phyloP scores from a whole-genome alignment of 2,888 invertebrate species.

The Lithophane semibrunnea region DNA sequence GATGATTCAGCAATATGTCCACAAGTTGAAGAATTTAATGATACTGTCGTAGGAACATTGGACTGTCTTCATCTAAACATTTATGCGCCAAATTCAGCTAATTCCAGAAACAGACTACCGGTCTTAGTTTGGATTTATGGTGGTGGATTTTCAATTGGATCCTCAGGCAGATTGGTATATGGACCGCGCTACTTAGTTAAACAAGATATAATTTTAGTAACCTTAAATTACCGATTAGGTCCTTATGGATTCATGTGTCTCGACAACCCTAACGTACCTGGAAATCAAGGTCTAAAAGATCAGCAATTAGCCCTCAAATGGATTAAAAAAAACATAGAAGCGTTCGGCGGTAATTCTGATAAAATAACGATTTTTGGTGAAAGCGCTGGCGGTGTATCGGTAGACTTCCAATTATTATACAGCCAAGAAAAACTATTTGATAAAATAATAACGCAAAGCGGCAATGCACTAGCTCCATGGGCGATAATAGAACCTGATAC shows the following conservation, averaged over 20 bases:
- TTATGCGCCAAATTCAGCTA: conserved; percentile 75
- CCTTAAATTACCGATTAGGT: conserved; percentile 79
- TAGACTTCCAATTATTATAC: conserved; percentile 75
- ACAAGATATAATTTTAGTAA: conserved; percentile 78
- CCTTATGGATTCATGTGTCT: conserved; percentile 82
- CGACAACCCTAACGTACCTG: conserved; percentile 74
- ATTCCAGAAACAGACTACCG: conserved; percentile 69
- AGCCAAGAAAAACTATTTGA: conserved; percentile 74
- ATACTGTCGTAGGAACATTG: conserved; percentile 69
- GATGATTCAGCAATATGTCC: conserved; percentile 78
- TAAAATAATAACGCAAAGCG: conserved; percentile 78
- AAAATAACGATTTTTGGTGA: conserved; percentile 79
- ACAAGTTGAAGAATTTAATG: conserved; percentile 72
- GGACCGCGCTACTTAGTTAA: conserved; percentile 76
- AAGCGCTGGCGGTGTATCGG: conserved; percentile 77
- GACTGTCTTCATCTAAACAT: conserved; percentile 79
- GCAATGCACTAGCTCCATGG: conserved; percentile 65
- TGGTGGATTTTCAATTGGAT: conserved; percentile 73
- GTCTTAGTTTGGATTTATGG: conserved; percentile 80
- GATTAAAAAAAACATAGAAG: conserved; percentile 78
- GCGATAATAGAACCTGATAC: conserved; percentile 65
- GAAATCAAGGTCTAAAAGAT: conserved; percentile 82
- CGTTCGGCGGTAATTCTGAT: conserved; percentile 78
- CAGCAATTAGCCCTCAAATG: conserved; percentile 77
- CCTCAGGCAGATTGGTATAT: conserved; percentile 66